phyloP scores from a whole-genome alignment of 2,113 vertebrate genomes.

The Phodopus roborovskii region DNA sequence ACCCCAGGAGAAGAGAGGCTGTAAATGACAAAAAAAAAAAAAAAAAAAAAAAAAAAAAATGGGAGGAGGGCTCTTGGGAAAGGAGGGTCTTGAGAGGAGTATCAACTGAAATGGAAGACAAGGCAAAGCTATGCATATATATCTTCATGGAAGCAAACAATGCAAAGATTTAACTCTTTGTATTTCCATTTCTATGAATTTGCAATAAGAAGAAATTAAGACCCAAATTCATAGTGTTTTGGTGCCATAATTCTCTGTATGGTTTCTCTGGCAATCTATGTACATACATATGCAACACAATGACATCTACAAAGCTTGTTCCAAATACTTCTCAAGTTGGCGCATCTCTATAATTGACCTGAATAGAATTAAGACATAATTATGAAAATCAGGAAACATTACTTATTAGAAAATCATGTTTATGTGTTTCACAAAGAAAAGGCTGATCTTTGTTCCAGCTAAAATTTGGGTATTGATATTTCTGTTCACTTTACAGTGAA shows the following conservation, averaged over 20 bases:
- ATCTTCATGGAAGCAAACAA: background rate
- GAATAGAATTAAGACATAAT: conserved; percentile 7
- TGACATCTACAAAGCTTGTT: background rate
- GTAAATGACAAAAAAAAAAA: background rate
- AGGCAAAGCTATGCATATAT: background rate
- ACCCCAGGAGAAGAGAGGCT: background rate
- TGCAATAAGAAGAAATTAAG: conserved; percentile 36
- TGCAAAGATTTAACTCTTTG: conserved; percentile 14
- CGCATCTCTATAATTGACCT: background rate
- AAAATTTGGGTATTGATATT: conserved; percentile 25
- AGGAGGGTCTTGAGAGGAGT: background rate
- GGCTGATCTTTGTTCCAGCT: background rate
- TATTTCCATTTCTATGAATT: background rate
- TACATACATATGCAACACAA: background rate
- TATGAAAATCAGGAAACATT: conserved; percentile 10
- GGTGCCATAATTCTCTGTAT: background rate
- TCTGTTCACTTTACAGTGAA: background rate
- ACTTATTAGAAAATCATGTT: conserved; percentile 12
- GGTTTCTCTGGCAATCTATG: background rate
- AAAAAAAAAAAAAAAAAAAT: background rate
- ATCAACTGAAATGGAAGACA: background rate
- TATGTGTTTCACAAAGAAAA: conserved; percentile 1
- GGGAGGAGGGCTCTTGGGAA: background rate
- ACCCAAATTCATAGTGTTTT: background rate
- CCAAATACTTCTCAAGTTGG: conserved; percentile 8